These are phyloP conservation scores for Tapera naevia DNA, from an alignment of 2,797 vertebrate genomes.

Conservation along the genomic window DNA sequence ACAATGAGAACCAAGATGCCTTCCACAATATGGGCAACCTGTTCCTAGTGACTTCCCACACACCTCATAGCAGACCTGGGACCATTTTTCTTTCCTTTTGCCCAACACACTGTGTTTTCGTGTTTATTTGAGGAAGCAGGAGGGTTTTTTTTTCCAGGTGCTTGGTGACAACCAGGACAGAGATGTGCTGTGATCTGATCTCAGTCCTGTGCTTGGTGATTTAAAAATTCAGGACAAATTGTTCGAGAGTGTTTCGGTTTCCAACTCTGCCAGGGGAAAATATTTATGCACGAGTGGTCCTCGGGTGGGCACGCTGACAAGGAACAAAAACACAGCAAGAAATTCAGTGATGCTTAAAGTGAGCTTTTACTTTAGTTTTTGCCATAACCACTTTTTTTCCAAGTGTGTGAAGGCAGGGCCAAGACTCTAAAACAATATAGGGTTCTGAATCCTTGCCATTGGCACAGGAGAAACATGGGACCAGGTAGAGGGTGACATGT, in stretches of 20 bases:
- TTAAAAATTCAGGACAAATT: not conserved
- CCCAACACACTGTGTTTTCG: not conserved
- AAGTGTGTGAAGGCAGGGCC: accelerated
- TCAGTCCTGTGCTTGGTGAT: not conserved
- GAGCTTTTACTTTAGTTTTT: not conserved
- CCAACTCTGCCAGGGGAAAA: not conserved
- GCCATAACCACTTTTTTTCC: not conserved
- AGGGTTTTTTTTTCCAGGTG: not conserved
- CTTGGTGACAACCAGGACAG: not conserved
- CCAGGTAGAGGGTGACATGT: accelerated
- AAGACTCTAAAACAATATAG: not conserved
- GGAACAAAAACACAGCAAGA: not conserved
- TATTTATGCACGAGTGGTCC: not conserved
- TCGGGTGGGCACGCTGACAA: not conserved
- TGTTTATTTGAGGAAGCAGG: not conserved
- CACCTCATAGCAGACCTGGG: not conserved
- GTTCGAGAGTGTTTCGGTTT: not conserved
- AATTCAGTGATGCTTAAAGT: not conserved
- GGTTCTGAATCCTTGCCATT: not conserved
- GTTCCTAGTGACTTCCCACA: not conserved
- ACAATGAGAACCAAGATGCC: not conserved
- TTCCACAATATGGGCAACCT: not conserved
- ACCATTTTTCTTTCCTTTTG: not conserved
- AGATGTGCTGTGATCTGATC: not conserved
- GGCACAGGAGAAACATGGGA: not conserved